Evolutionary conservation across 2,888 invertebrate species (phyloP).

Genomic region (Ptilodon capucinus): DNA sequence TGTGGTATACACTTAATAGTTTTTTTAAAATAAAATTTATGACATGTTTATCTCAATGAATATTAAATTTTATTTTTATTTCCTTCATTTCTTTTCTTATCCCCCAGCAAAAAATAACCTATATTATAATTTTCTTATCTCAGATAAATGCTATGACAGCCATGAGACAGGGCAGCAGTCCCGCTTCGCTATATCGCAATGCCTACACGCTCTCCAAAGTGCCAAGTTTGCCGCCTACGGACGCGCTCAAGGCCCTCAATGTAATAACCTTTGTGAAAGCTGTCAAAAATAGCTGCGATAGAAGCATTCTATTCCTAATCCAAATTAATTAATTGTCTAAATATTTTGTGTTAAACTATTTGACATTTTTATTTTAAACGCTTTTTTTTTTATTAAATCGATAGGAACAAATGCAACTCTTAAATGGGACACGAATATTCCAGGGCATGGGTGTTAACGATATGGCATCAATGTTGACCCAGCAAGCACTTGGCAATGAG

Average conservation of each 20-base stretch:
- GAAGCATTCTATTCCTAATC: not conserved
- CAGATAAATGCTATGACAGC: conserved; percentile 4
- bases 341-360: not conserved
- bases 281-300: not conserved
- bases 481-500: conserved; percentile 84
- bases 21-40: not conserved
- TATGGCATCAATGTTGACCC: conserved; percentile 84
- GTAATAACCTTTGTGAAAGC: conserved; percentile 3
- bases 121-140: conserved; percentile 2
- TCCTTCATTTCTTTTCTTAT: not conserved
- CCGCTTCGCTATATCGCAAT: conserved; percentile 2
- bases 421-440: conserved; percentile 44
- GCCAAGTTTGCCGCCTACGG: conserved; percentile 1
- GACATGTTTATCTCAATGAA: not conserved
- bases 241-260: conserved; percentile 3
- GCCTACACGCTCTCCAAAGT: conserved; percentile 3
- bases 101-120: not conserved
- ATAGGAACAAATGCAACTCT: not conserved
- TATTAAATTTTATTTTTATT: not conserved
- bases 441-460: conserved; percentile 84
- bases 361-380: conserved; percentile 3
- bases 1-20: not conserved
- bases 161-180: conserved; percentile 2
- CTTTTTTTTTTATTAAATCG: conserved; percentile 2
- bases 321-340: not conserved